Conservation (phyloP, 2,113 vertebrate genomes). For the Alaudala cheleensis region DNA sequence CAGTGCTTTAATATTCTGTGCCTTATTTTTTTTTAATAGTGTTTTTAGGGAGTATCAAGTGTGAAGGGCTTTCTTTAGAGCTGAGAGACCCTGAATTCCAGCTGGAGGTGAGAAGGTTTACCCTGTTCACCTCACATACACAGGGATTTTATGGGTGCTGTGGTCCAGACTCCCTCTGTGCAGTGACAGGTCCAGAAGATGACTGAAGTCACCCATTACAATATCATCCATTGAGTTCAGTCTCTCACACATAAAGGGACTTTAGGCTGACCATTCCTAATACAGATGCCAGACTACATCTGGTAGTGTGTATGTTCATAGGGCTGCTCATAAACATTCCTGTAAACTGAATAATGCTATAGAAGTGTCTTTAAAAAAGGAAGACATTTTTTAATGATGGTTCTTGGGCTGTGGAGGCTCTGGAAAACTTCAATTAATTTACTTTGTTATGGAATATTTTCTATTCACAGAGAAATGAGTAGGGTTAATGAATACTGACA, state of each 20-base stretch:
- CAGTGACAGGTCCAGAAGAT: background rate
- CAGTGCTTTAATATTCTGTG: background rate
- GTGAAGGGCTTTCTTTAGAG: background rate
- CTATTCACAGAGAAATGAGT: background rate
- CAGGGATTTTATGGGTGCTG: background rate
- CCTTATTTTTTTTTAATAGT: background rate
- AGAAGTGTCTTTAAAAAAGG: background rate
- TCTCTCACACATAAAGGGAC: background rate
- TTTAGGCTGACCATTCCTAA: background rate
- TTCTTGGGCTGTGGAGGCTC: background rate
- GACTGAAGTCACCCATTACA: background rate
- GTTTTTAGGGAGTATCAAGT: accelerated
- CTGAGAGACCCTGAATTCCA: background rate
- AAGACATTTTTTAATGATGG: background rate
- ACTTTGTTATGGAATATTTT: background rate
- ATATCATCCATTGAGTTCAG: background rate
- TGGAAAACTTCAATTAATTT: background rate
- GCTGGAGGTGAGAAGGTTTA: background rate
- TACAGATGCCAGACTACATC: background rate
- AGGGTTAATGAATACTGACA: background rate
- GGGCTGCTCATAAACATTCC: background rate
- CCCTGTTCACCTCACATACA: background rate
- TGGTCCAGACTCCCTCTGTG: background rate
- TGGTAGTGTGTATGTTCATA: background rate
- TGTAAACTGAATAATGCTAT: background rate